Base-by-base conservation (phyloP, 2,113 vertebrate species). In the Eolophus roseicapilla region DNA sequence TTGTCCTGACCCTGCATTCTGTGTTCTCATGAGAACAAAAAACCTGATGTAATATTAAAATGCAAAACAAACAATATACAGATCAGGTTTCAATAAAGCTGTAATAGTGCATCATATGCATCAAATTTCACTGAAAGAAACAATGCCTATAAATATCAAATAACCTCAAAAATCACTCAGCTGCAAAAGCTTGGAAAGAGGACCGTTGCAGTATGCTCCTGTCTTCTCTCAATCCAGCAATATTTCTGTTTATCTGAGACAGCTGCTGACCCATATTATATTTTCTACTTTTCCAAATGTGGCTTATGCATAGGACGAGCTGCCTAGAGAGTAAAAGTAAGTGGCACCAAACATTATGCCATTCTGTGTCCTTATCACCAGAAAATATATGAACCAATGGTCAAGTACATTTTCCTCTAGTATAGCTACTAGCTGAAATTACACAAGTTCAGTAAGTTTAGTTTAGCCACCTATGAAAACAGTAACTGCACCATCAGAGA, bases 271-370 rank as follows among this genome's bases (percentile, higher is more conserved):
- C 84, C 37, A 10, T 65, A 39, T 69, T 89, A 82, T 52, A 82
- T 92, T 67, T 79, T 73, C 77, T 50, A 50, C 53, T 85, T 93
- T 91, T 95, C 47, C 77, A 95, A 94, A 85, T 76, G 81, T 76
- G 84, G 27, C 39, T 92, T 90, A 78, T 89, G 47, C 62, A 23
- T 78, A 83, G 17, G 39, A 29, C 25, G 43, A 82, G 27, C 31
- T 77, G 57, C 28, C 39, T 37, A 57, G 49, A 89, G 70, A 91
- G 79, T 76, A 91, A 85, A 92, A 93, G 55, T 69, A 76, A 71
- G n/a, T 52, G 49, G 20, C 25, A 82, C 13, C 39, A 69, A 91
- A 37, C 15, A 35, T 76, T 57, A 71, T 52, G 55, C 17, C 86
- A 15, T 80, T 92, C 59, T 44, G 29, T 76, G 47, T 71, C 52